Conservation (phyloP, 2,888 invertebrate genomes). For the Microplitis deprimator region DNA sequence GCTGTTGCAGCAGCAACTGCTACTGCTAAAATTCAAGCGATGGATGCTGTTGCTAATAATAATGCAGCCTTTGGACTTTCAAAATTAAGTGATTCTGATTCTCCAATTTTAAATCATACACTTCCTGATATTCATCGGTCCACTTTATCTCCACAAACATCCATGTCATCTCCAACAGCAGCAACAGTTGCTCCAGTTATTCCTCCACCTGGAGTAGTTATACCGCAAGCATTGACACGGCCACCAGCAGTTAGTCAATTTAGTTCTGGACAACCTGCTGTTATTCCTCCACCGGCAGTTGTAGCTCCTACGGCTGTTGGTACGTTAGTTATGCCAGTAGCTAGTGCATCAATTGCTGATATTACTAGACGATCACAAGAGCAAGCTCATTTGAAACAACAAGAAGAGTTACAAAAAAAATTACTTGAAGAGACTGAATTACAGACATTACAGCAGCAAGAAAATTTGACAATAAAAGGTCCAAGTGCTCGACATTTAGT, state of each 20-base stretch:
- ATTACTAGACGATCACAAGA: slow-evolving; percentile 78
- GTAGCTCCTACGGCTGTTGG: slow-evolving; percentile 70
- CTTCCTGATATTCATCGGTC: slow-evolving; percentile 65
- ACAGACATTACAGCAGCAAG: slow-evolving; percentile 79
- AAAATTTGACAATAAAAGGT: slow-evolving; percentile 85
- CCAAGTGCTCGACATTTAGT: slow-evolving; percentile 86
- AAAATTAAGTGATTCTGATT: slow-evolving; percentile 63
- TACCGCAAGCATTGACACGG: slow-evolving; percentile 73
- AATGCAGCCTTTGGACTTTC: slow-evolving; percentile 80
- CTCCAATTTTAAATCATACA: slow-evolving; percentile 64
- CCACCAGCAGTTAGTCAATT: slow-evolving; percentile 71
- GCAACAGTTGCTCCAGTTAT: slow-evolving; percentile 71
- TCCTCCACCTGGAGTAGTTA: slow-evolving; percentile 78
- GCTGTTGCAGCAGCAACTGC: slow-evolving; percentile 94
- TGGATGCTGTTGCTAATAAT: slow-evolving; percentile 94
- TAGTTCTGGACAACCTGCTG: slow-evolving; percentile 67
- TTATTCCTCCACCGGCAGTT: slow-evolving; percentile 71
- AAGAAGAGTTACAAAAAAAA: slow-evolving; percentile 80
- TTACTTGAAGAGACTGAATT: slow-evolving; percentile 76
- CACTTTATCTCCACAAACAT: slow-evolving; percentile 54
- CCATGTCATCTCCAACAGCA: slow-evolving; percentile 64
- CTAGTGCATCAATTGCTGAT: slow-evolving; percentile 68
- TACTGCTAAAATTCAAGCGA: slow-evolving; percentile 95
- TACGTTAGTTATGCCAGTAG: slow-evolving; percentile 58
- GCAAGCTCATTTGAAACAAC: slow-evolving; percentile 77